Evolutionary conservation across 2,797 vertebrate genomes (phyloP).

Genomic region (Lepilemur septentrionalis): DNA sequence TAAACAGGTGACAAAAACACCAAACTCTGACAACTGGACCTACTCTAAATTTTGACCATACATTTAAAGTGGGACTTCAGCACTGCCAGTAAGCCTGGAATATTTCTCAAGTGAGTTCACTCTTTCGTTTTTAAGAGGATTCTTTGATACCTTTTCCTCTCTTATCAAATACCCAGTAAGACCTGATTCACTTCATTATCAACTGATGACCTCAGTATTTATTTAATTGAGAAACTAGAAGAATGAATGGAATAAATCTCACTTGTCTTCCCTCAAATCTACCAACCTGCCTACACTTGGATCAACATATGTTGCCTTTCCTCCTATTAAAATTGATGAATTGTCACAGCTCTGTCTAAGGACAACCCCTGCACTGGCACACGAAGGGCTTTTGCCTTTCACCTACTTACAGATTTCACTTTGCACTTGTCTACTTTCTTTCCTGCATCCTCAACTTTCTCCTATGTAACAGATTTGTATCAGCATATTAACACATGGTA

Average conservation of each 20-base stretch:
- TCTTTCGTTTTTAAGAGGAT: not conserved
- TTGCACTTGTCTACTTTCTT: not conserved
- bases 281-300: not conserved
- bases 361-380: not conserved
- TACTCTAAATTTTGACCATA: not conserved
- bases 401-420: not conserved
- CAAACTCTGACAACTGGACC: not conserved
- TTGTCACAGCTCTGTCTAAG: not conserved
- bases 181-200: not conserved
- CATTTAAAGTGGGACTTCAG: not conserved
- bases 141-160: not conserved
- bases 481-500: not conserved
- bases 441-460: not conserved
- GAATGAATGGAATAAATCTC: not conserved
- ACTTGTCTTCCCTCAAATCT: not conserved
- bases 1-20: not conserved
- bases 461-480: not conserved
- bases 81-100: not conserved
- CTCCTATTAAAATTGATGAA: conserved; percentile 47
- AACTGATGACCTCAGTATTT: not conserved
- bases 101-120: not conserved
- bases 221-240: conserved; percentile 42
- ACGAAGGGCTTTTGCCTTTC: not conserved
- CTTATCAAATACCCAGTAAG: not conserved
- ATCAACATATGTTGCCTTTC: conserved; percentile 8